These are phyloP conservation scores for Eurosta solidaginis DNA, from an alignment of 1,140 invertebrate genomes.

Conservation along the genomic window DNA sequence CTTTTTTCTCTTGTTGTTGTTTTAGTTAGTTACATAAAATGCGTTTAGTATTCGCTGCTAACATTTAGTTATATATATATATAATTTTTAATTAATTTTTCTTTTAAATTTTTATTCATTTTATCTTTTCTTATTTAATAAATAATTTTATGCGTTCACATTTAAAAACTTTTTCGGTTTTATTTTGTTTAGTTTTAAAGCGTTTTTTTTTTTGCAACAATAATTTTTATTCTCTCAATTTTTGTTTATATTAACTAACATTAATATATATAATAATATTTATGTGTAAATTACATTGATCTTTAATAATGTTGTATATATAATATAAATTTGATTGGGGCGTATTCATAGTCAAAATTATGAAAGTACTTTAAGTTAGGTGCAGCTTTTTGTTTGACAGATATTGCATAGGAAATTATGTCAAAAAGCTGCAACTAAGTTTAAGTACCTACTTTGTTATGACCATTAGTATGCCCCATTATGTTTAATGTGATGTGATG, in stretches of 20 bases:
- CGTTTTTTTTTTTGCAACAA: constrained; percentile 1
- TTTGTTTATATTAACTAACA: background rate
- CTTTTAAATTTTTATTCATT: background rate
- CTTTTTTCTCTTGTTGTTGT: background rate
- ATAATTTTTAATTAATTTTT: background rate
- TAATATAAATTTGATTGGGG: background rate
- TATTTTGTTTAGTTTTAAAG: background rate
- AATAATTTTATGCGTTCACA: background rate
- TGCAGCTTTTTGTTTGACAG: too few relatives aligned
- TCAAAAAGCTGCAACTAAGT: too few relatives aligned
- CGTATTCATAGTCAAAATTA: background rate
- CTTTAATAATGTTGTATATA: background rate
- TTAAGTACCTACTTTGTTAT: too few relatives aligned
- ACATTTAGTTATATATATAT: constrained; percentile 15
- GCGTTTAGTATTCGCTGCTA: constrained; percentile 23
- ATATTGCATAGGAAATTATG: too few relatives aligned
- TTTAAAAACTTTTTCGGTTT: constrained; percentile 13
- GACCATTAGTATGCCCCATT: too few relatives aligned
- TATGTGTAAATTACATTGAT: constrained; percentile 22
- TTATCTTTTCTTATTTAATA: background rate
- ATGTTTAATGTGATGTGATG: background rate
- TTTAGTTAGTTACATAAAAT: constrained; percentile 26
- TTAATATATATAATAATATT: background rate
- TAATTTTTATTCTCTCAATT: background rate
- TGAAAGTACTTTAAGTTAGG: too few relatives aligned